Percentiles rank a stretch among this genome's conserved stretches.
phyloP scores from a whole-genome alignment of 2,113 vertebrate genomes.

The Python bivittatus region DNA sequence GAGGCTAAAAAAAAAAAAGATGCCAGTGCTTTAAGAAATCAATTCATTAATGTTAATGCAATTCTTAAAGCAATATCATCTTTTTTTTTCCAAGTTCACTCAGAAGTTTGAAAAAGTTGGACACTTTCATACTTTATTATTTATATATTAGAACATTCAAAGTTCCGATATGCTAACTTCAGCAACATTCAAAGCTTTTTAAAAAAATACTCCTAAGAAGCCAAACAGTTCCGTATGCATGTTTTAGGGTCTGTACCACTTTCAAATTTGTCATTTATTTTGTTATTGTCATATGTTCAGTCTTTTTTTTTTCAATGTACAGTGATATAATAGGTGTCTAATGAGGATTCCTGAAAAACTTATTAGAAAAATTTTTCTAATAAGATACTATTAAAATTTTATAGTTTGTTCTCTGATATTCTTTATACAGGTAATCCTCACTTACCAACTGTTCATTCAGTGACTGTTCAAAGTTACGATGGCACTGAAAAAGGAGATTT shows the following conservation, averaged over 20 bases:
- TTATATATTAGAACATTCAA: background rate
- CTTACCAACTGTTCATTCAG: background rate
- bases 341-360: background rate
- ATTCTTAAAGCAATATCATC: background rate
- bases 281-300: background rate
- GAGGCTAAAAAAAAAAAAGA: background rate
- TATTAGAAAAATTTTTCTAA: background rate
- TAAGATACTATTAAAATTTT: background rate
- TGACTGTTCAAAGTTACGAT: background rate
- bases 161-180: background rate
- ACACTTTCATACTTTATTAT: background rate
- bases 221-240: background rate
- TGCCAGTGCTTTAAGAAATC: background rate
- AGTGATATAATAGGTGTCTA: background rate
- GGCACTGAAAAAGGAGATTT: background rate
- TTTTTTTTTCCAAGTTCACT: background rate
- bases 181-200: background rate
- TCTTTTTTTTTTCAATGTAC: background rate
- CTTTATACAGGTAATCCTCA: background rate
- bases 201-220: background rate
- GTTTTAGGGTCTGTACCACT: background rate
- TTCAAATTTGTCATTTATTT: background rate
- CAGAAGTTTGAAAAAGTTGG: background rate
- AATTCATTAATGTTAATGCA: background rate
- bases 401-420: background rate